phyloP scores from a whole-genome alignment of 2,888 invertebrate species.

The Drosophila diplacantha region DNA sequence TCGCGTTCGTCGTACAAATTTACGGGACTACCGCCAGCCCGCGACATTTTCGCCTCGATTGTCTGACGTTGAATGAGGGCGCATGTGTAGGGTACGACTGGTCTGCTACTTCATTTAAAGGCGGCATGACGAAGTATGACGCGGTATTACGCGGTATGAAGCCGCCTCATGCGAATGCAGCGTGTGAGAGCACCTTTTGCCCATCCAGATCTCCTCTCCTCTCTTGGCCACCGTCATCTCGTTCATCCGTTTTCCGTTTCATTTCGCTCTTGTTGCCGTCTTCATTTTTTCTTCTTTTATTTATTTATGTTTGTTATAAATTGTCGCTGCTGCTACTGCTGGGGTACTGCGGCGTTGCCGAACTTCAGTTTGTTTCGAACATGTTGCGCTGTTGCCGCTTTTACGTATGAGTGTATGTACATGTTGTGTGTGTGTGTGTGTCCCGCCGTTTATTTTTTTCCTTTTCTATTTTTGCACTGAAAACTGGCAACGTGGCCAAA shows the following conservation, averaged over 20 bases:
- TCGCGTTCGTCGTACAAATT: constrained; percentile 24
- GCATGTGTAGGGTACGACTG: constrained; percentile 40
- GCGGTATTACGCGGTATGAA: constrained; percentile 7
- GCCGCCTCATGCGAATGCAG: constrained; percentile 7
- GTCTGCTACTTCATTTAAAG: constrained; percentile 13
- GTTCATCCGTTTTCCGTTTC: constrained; percentile 12
- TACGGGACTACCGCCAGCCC: not conserved
- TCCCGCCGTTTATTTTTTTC: not conserved
- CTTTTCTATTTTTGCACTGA: constrained; percentile 37
- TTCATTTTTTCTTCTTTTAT: constrained; percentile 45
- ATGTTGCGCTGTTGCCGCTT: constrained; percentile 37
- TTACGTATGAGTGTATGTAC: not conserved
- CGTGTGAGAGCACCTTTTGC: constrained; percentile 6
- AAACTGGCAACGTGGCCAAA: constrained; percentile 49
- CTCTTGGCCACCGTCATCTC: not conserved
- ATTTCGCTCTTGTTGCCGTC: constrained; percentile 33
- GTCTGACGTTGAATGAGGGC: constrained; percentile 37
- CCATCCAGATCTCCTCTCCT: not conserved
- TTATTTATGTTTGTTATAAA: constrained; percentile 62
- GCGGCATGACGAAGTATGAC: constrained; percentile 4
- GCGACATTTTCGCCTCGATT: constrained; percentile 7
- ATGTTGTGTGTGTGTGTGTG: constrained; percentile 3
- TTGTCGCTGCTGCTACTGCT: constrained; percentile 30
- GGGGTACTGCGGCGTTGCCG: constrained; percentile 8
- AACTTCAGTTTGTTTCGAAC: constrained; percentile 39